Conservation (phyloP, 2,888 invertebrate species). For the Agonum fuliginosum region DNA sequence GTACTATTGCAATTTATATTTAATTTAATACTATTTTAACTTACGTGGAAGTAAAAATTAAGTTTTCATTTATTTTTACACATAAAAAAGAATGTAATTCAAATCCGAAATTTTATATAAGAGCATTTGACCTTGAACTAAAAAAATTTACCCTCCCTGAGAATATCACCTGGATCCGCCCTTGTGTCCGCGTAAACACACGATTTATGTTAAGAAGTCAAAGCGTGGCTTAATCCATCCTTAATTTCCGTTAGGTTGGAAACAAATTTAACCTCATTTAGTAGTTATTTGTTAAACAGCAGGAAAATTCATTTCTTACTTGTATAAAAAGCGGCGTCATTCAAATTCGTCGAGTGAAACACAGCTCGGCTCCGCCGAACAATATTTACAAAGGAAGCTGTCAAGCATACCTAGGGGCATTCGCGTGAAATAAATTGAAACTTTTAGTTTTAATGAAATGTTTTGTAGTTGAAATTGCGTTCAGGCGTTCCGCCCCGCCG, state of each 20-base stretch:
- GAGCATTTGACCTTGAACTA: too few relatives aligned
- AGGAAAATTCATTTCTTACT: conserved; percentile 9
- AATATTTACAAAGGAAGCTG: conserved; percentile 40
- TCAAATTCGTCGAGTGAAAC: not conserved
- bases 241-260: not conserved
- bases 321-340: not conserved
- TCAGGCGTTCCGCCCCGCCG: conserved; percentile 2
- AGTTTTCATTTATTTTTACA: too few relatives aligned
- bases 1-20: too few relatives aligned
- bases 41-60: too few relatives aligned
- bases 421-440: conserved; percentile 51
- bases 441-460: conserved; percentile 54
- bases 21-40: too few relatives aligned
- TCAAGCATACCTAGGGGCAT: conserved; percentile 15
- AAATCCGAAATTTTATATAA: too few relatives aligned
- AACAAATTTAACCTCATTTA: conserved; percentile 12
- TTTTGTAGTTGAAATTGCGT: conserved; percentile 51
- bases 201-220: too few relatives aligned
- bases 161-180: too few relatives aligned
- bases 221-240: not conserved
- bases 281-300: conserved; percentile 4
- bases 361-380: not conserved
- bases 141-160: too few relatives aligned
- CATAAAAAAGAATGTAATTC: too few relatives aligned
- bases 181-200: too few relatives aligned